These are phyloP conservation scores for Cerastis rubricosa DNA, from an alignment of 2,888 invertebrate species.

Conservation along the genomic window DNA sequence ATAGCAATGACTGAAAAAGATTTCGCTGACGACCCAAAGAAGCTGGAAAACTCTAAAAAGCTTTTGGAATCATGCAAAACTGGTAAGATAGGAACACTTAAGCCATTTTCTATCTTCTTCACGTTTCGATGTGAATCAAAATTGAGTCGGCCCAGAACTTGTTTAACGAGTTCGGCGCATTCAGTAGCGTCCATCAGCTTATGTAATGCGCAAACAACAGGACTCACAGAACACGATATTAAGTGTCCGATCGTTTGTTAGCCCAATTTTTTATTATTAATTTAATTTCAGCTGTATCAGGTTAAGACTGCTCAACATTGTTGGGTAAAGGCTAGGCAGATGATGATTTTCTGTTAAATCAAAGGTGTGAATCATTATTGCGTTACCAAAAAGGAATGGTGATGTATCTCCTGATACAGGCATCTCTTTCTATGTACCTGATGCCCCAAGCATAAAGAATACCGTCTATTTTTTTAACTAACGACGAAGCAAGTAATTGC, in stretches of 20 bases:
- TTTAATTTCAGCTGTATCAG: not conserved
- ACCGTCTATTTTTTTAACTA: not conserved
- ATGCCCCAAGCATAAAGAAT: not conserved
- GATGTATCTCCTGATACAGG: not conserved
- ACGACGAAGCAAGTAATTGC: not conserved
- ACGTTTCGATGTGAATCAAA: not conserved
- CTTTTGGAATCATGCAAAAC: conserved; percentile 81
- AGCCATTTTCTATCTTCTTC: not conserved
- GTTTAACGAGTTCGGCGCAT: not conserved
- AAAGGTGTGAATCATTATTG: not conserved
- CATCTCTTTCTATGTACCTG: not conserved
- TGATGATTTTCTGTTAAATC: not conserved
- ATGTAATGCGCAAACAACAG: not conserved
- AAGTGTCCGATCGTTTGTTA: not conserved
- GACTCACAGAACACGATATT: not conserved
- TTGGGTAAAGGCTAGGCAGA: not conserved
- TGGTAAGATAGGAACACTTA: conserved; percentile 71
- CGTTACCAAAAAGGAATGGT: not conserved
- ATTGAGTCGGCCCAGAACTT: not conserved
- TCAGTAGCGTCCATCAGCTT: not conserved
- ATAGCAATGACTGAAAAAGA: conserved; percentile 76
- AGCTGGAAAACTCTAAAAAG: conserved; percentile 78
- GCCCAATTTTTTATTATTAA: not conserved
- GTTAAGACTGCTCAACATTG: not conserved
- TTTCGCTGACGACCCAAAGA: conserved; percentile 76